Conservation (phyloP, 2,797 vertebrate genomes). For the Synanceia verrucosa region DNA sequence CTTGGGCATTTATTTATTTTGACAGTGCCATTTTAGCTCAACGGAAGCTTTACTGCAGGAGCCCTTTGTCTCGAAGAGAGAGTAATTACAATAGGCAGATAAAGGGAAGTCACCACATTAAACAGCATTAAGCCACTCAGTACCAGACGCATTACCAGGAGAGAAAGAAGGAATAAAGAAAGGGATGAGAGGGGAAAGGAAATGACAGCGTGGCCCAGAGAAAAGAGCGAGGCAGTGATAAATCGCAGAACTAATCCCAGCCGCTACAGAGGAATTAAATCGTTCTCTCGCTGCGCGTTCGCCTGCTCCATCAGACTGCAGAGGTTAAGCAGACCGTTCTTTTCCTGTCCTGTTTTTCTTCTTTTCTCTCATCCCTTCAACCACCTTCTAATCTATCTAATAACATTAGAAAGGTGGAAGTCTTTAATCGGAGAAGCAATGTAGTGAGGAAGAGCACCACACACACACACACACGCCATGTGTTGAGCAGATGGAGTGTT, state of each 20-base stretch:
- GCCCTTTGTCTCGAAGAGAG: constrained; percentile 61
- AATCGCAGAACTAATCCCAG: constrained; percentile 77
- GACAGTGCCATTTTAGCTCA: constrained; percentile 28
- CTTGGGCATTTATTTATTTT: neutral
- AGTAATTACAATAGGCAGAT: constrained; percentile 73
- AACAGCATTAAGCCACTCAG: constrained; percentile 76
- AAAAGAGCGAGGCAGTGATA: constrained; percentile 68
- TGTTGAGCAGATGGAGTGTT: constrained; percentile 49
- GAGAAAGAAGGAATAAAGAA: constrained; percentile 59
- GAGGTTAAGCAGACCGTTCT: constrained; percentile 75
- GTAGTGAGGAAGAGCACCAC: constrained; percentile 41
- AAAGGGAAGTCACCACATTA: constrained; percentile 73
- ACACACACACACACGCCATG: neutral
- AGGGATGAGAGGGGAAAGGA: constrained; percentile 53
- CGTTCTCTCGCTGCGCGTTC: constrained; percentile 51
- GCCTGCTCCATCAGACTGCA: constrained; percentile 52
- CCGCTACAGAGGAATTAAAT: constrained; percentile 79
- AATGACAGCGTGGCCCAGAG: constrained; percentile 49
- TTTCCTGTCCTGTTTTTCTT: constrained; percentile 20
- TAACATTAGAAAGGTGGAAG: constrained; percentile 69
- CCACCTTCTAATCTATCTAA: constrained; percentile 56
- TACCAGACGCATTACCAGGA: constrained; percentile 59
- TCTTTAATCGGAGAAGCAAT: constrained; percentile 62
- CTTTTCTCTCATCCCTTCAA: constrained; percentile 41
- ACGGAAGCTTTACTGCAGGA: constrained; percentile 30